Evolutionary conservation across 2,888 invertebrate species (phyloP).

Genomic region (Dichetophora obliterata): DNA sequence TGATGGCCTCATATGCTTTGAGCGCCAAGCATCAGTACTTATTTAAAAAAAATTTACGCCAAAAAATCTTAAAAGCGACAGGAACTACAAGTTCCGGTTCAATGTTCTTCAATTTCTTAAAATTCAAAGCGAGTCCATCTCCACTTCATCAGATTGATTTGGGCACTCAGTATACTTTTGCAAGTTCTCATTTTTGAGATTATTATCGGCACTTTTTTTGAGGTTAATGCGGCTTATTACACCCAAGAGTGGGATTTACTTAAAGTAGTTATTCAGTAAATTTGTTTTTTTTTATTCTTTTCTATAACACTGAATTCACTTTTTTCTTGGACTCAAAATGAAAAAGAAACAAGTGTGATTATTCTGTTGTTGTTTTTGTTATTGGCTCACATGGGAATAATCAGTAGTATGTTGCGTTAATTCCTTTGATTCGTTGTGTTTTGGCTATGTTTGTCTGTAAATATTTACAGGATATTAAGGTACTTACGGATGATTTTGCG

Average conservation of each 20-base stretch:
- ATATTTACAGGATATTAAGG: slow-evolving; percentile 8
- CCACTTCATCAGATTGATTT: neutral
- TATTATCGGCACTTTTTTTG: neutral
- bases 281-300: neutral
- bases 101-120: neutral
- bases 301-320: neutral
- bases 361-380: slow-evolving; percentile 19
- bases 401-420: neutral
- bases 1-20: neutral
- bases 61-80: neutral
- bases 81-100: neutral
- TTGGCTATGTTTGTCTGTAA: neutral
- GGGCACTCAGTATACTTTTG: neutral
- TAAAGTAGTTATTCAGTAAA: neutral
- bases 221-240: neutral
- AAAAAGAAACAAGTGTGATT: slow-evolving; percentile 24
- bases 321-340: neutral
- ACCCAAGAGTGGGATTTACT: slow-evolving; percentile 17
- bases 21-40: neutral
- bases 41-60: slow-evolving; percentile 8
- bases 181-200: neutral
- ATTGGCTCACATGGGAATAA: neutral
- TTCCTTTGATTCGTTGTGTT: neutral
- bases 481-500: slow-evolving; percentile 8
- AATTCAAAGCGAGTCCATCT: neutral